Evolutionary conservation across 1,140 invertebrate species (phyloP).

Genomic region (Callitettix versicolor): DNA sequence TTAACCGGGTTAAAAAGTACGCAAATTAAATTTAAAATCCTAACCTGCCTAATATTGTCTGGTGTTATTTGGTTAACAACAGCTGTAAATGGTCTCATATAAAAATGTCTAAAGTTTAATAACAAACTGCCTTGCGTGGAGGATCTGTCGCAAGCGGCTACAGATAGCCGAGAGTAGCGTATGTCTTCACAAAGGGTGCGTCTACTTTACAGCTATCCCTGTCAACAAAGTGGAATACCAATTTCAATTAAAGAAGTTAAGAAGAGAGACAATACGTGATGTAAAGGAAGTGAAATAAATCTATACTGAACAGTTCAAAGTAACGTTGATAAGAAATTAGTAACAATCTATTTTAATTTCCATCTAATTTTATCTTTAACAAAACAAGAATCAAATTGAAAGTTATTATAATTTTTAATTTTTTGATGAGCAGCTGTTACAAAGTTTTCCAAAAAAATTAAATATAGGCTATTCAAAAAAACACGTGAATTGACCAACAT

Average conservation of each 20-base stretch:
- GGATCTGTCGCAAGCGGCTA: conserved; percentile 36
- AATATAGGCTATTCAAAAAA: no score
- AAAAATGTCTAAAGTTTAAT: no score
- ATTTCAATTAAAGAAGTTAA: background rate
- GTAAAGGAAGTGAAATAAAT: background rate
- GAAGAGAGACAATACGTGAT: background rate
- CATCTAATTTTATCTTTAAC: background rate
- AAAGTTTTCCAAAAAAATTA: no score
- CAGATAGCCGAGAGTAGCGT: conserved; percentile 78
- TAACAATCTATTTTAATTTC: background rate
- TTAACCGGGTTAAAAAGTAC: no score
- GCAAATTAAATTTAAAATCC: no score
- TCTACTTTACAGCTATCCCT: conserved; percentile 75
- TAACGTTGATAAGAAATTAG: background rate
- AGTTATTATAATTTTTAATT: no score
- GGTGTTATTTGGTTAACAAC: no score
- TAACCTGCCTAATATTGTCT: no score
- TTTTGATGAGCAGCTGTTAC: no score
- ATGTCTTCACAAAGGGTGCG: conserved; percentile 80
- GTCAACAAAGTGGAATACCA: conserved; percentile 38
- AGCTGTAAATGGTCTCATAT: no score
- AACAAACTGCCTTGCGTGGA: no score
- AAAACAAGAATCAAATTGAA: background rate
- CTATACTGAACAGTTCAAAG: background rate
- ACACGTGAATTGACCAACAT: no score